Evolutionary conservation across 2,113 vertebrate genomes (phyloP).

Genomic region (Papio anubis): DNA sequence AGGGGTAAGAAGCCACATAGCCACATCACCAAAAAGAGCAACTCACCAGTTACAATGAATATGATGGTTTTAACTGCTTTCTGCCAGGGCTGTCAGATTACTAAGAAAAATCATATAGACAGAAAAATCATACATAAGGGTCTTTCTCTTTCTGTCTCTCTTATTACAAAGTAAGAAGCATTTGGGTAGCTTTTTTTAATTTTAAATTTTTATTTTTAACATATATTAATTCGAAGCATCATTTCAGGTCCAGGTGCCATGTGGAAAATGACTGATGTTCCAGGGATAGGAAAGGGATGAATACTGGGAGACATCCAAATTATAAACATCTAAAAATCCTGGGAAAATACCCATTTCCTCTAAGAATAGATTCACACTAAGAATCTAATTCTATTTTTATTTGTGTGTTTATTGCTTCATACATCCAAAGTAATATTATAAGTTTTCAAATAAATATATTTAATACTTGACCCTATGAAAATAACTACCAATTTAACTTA

Average conservation of each 20-base stretch:
- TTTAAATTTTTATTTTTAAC: slow-evolving; percentile 76
- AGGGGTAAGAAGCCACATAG: slow-evolving; percentile 2
- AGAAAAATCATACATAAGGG: slow-evolving; percentile 10
- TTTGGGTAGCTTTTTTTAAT: slow-evolving; percentile 60
- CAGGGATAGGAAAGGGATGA: slow-evolving; percentile 6
- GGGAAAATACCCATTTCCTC: slow-evolving; percentile 71
- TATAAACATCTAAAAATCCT: slow-evolving; percentile 52
- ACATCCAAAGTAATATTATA: slow-evolving; percentile 45
- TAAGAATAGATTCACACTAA: slow-evolving; percentile 63
- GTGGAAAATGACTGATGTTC: slow-evolving; percentile 51
- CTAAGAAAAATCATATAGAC: slow-evolving; percentile 1
- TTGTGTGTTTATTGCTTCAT: slow-evolving; percentile 79
- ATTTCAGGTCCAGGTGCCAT: slow-evolving; percentile 56
- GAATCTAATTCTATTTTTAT: slow-evolving; percentile 70
- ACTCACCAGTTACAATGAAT: background rate
- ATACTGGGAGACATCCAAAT: slow-evolving; percentile 42
- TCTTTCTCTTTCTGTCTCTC: slow-evolving; percentile 38
- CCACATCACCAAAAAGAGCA: background rate
- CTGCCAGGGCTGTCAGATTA: background rate
- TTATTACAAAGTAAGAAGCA: slow-evolving; percentile 46
- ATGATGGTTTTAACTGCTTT: background rate
- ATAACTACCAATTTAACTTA: slow-evolving; percentile 68
- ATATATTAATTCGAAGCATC: slow-evolving; percentile 60
- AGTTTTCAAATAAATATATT: slow-evolving; percentile 78
- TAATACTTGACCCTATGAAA: slow-evolving; percentile 60